Conservation (phyloP, 2,113 vertebrate species). For the Bos indicus region DNA sequence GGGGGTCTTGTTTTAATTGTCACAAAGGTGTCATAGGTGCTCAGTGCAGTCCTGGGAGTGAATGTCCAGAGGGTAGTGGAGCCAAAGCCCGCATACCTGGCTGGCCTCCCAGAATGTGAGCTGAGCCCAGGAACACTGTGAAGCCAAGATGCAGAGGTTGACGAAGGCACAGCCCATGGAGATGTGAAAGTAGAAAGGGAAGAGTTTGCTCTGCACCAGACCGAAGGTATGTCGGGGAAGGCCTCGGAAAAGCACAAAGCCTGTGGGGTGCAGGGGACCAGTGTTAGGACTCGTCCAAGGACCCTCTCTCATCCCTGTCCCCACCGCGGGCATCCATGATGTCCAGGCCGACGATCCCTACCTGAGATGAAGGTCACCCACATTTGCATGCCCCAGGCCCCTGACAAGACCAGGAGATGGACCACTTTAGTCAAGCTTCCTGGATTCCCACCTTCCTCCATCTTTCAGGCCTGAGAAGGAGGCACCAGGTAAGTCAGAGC, state of each 20-base stretch:
- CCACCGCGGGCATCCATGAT: neutral
- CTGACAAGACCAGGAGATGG: conserved; percentile 87
- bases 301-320: neutral
- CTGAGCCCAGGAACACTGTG: conserved; percentile 82
- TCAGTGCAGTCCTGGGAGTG: neutral
- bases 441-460: conserved; percentile 83
- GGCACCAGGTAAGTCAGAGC: neutral
- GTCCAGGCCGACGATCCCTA: conserved; percentile 54
- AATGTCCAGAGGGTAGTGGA: neutral
- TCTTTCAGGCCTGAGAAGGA: conserved; percentile 61
- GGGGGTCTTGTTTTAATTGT: neutral
- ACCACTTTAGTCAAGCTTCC: conserved; percentile 82
- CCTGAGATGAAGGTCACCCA: conserved; percentile 93
- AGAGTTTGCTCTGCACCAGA: conserved; percentile 89
- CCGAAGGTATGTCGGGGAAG: conserved; percentile 88
- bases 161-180: conserved; percentile 81
- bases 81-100: conserved; percentile 79
- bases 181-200: conserved; percentile 87
- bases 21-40: neutral
- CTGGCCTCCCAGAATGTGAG: conserved; percentile 82
- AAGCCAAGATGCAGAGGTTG: conserved; percentile 83
- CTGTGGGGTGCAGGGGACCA: conserved; percentile 65
- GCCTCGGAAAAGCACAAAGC: conserved; percentile 82
- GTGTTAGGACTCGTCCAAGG: neutral
- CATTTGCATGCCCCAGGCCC: conserved; percentile 90